phyloP scores from a whole-genome alignment of 2,888 invertebrate species.

The Polylopha cassiicola region DNA sequence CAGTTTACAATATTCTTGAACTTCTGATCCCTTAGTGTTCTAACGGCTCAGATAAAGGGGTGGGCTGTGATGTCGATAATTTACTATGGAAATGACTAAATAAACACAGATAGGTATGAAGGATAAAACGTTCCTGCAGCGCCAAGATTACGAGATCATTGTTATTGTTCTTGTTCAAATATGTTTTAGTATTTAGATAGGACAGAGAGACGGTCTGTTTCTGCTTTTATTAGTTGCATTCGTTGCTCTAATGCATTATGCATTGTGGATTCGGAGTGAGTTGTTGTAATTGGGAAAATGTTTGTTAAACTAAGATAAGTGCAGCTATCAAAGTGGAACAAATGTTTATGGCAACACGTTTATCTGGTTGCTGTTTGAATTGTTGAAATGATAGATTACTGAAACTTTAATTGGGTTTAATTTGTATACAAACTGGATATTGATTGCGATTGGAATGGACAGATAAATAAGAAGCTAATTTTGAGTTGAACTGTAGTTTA shows the following conservation, averaged over 20 bases:
- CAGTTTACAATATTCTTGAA: constrained; percentile 27
- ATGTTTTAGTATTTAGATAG: constrained; percentile 8
- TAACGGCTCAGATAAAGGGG: constrained; percentile 47
- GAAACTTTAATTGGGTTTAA: too few relatives aligned
- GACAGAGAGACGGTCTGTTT: constrained; percentile 2
- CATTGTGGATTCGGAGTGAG: constrained; percentile 2
- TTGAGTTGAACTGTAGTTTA: too few relatives aligned
- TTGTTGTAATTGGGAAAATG: constrained; percentile 3
- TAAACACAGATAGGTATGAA: constrained; percentile 48
- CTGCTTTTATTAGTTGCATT: constrained; percentile 7
- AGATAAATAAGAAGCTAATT: too few relatives aligned
- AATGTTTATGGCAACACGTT: too few relatives aligned
- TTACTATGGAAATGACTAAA: constrained; percentile 51
- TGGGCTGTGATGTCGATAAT: constrained; percentile 45
- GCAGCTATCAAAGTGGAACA: too few relatives aligned
- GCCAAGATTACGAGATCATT: constrained; percentile 24
- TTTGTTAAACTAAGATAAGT: not conserved
- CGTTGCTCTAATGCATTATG: constrained; percentile 12
- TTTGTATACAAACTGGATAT: too few relatives aligned
- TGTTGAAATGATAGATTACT: too few relatives aligned
- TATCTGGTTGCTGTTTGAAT: too few relatives aligned
- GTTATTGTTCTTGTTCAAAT: constrained; percentile 22
- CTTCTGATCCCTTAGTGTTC: constrained; percentile 30
- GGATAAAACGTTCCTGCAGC: constrained; percentile 29
- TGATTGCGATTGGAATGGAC: too few relatives aligned